phyloP scores from a whole-genome alignment of 2,113 vertebrate species.

The Turnix velox region DNA sequence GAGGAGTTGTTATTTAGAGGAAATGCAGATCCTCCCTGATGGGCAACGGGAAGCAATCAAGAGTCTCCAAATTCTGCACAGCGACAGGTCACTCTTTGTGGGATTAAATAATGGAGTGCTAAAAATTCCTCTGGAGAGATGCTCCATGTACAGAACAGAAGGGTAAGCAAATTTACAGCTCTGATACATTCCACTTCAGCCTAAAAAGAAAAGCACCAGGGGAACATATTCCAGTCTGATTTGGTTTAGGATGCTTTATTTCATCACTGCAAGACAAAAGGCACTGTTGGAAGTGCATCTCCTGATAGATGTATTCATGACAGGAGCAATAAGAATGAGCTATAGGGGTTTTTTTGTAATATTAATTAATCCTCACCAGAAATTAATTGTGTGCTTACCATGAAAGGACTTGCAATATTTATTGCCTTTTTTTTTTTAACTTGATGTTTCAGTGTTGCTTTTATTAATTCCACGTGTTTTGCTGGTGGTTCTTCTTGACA shows the following conservation, averaged over 20 bases:
- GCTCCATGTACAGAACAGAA: slow-evolving; percentile 85
- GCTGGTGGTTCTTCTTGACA: background rate
- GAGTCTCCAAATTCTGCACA: slow-evolving; percentile 93
- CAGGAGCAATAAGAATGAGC: background rate
- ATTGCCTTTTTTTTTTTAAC: background rate
- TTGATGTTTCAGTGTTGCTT: background rate
- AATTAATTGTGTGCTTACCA: background rate
- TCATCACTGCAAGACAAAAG: background rate
- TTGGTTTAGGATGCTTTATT: slow-evolving; percentile 3
- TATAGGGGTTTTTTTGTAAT: background rate
- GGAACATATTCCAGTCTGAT: background rate
- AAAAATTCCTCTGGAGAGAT: slow-evolving; percentile 93
- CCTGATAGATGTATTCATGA: background rate
- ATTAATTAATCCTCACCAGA: background rate
- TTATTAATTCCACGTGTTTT: background rate
- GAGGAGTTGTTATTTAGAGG: slow-evolving; percentile 94
- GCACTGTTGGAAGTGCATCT: background rate
- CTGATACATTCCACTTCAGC: background rate
- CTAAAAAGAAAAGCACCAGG: slow-evolving; percentile 13
- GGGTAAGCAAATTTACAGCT: slow-evolving; percentile 76
- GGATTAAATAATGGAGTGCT: slow-evolving; percentile 87
- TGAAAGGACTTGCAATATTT: background rate
- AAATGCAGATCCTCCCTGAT: slow-evolving; percentile 88
- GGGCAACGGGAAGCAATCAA: slow-evolving; percentile 86
- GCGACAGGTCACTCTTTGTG: slow-evolving; percentile 90